Evolutionary conservation across 2,888 invertebrate species (phyloP).

Genomic region (Melolontha melolontha): DNA sequence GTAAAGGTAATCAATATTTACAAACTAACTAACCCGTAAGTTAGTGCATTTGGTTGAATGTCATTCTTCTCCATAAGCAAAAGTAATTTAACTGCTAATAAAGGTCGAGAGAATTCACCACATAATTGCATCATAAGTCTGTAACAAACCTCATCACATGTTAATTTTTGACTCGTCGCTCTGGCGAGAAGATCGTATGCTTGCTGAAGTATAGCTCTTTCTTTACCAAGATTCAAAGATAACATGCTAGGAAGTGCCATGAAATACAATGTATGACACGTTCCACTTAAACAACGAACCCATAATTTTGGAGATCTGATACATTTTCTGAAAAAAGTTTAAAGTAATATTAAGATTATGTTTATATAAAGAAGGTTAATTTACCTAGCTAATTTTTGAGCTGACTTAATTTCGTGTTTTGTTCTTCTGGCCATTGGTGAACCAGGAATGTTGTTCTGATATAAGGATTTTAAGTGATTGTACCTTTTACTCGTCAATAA

Average conservation of each 20-base stretch:
- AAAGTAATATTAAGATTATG: not conserved
- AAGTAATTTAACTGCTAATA: conserved; percentile 91
- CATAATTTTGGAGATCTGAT: conserved; percentile 80
- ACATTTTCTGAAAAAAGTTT: conserved; percentile 57
- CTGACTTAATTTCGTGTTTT: conserved; percentile 94
- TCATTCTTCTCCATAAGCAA: conserved; percentile 94
- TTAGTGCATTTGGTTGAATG: conserved; percentile 96
- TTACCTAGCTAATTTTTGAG: conserved; percentile 83
- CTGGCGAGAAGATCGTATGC: conserved; percentile 90
- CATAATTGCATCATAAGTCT: conserved; percentile 98
- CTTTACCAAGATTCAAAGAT: conserved; percentile 77
- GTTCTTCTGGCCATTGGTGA: conserved; percentile 94
- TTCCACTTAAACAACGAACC: conserved; percentile 90
- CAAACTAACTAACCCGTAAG: conserved; percentile 82
- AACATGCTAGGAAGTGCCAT: conserved; percentile 92
- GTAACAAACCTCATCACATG: conserved; percentile 97
- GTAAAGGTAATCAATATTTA: not conserved
- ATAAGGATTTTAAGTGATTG: conserved; percentile 60
- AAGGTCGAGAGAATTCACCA: conserved; percentile 93
- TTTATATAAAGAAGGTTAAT: conserved; percentile 16
- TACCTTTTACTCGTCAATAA: conserved; percentile 66
- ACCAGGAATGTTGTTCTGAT: conserved; percentile 72
- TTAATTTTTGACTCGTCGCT: conserved; percentile 86
- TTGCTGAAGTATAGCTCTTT: conserved; percentile 79
- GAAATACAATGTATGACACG: conserved; percentile 96